Conservation (phyloP, 1,140 invertebrate species). For the Amphibalanus amphitrite region DNA sequence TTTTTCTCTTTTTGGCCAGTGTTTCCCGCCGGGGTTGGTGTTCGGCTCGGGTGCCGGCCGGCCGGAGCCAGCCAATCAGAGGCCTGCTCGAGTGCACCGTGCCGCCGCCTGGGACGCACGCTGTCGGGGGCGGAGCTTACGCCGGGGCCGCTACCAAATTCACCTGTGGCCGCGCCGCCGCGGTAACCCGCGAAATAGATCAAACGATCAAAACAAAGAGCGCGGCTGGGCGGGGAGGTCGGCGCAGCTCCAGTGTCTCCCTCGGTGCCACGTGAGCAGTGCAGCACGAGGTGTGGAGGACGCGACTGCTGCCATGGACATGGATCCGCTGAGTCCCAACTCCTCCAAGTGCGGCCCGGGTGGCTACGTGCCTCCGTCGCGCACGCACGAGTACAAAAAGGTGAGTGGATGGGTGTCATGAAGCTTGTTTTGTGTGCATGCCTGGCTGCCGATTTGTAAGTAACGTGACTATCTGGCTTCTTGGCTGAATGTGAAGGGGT, state of each 20-base stretch:
- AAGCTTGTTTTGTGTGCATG: too few relatives aligned
- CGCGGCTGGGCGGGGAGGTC: neutral
- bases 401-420: neutral
- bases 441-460: too few relatives aligned
- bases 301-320: too few relatives aligned
- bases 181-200: neutral
- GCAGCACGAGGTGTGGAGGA: too few relatives aligned
- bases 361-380: neutral
- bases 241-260: too few relatives aligned
- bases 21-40: too few relatives aligned
- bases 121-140: neutral
- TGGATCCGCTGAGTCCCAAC: neutral
- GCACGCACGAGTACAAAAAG: neutral
- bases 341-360: neutral
- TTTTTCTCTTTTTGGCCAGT: too few relatives aligned
- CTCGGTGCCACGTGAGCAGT: neutral
- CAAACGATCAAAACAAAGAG: slow-evolving; percentile 1
- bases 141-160: neutral
- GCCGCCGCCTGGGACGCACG: too few relatives aligned
- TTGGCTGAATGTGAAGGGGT: too few relatives aligned
- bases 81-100: neutral
- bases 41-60: too few relatives aligned
- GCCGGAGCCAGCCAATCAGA: neutral
- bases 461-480: too few relatives aligned
- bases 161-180: neutral